phyloP scores from a whole-genome alignment of 2,797 vertebrate genomes.

The Girardinus metallicus region DNA sequence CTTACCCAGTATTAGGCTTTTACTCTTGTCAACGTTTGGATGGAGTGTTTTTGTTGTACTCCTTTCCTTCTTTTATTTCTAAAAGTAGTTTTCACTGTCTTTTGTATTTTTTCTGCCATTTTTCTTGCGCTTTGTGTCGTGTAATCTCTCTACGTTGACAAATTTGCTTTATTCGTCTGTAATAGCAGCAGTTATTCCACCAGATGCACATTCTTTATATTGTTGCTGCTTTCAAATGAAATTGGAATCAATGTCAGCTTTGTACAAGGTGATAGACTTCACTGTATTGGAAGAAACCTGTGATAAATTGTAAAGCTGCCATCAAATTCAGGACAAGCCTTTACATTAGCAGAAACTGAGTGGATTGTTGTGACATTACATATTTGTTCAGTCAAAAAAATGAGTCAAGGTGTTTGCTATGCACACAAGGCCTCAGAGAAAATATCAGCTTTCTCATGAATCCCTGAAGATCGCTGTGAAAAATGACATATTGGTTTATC shows the following conservation, averaged over 20 bases:
- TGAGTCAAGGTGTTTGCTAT: conserved; percentile 81
- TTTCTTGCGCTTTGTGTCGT: conserved; percentile 16
- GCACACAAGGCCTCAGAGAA: conserved; percentile 39
- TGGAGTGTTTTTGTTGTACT: conserved; percentile 16
- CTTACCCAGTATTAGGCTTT: conserved; percentile 39
- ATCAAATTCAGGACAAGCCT: conserved; percentile 85
- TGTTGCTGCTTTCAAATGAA: conserved; percentile 62
- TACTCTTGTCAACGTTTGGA: conserved; percentile 36
- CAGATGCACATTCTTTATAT: conserved; percentile 42
- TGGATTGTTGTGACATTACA: conserved; percentile 86
- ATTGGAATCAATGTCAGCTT: conserved; percentile 70
- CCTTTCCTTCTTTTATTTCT: neutral
- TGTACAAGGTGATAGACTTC: conserved; percentile 77
- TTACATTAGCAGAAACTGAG: conserved; percentile 91
- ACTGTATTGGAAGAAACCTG: conserved; percentile 63
- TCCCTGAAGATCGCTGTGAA: conserved; percentile 50
- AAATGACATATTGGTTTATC: conserved; percentile 59
- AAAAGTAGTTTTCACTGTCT: conserved; percentile 5
- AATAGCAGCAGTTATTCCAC: conserved; percentile 40
- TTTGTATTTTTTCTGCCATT: conserved; percentile 5
- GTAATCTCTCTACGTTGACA: conserved; percentile 19
- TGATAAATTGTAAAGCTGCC: conserved; percentile 77
- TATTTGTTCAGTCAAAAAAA: conserved; percentile 84
- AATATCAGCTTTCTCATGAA: conserved; percentile 63
- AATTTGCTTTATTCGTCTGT: conserved; percentile 33